phyloP scores from a whole-genome alignment of 2,113 vertebrate genomes.

The Pteronura brasiliensis region DNA sequence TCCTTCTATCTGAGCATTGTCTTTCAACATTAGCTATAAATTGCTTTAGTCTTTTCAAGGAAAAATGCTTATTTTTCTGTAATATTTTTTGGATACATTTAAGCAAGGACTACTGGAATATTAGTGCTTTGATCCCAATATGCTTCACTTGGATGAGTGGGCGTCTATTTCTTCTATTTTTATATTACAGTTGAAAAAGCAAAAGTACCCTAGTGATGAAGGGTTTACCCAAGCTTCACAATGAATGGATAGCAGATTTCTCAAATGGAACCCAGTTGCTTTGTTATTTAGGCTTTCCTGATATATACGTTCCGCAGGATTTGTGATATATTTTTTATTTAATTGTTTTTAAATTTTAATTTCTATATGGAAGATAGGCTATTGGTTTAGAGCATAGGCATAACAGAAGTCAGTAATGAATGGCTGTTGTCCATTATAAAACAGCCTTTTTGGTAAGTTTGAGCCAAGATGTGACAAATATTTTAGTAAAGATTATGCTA shows the following conservation, averaged over 20 bases:
- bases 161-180: not conserved
- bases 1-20: not conserved
- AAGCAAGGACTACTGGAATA: not conserved
- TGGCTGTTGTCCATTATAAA: conserved; percentile 8
- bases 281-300: not conserved
- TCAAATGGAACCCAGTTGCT: not conserved
- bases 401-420: conserved; percentile 5
- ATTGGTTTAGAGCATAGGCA: not conserved
- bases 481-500: conserved; percentile 31
- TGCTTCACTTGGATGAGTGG: not conserved
- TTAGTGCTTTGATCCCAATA: not conserved
- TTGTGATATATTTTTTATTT: not conserved
- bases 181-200: not conserved
- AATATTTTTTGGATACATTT: not conserved
- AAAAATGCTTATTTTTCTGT: conserved; percentile 20
- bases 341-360: conserved; percentile 6
- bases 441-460: conserved; percentile 25
- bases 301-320: not conserved
- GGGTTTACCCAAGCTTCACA: not conserved
- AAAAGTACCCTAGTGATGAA: not conserved
- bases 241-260: not conserved
- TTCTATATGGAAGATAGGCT: not conserved
- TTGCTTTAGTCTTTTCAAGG: not conserved
- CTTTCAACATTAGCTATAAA: not conserved
- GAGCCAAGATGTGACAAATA: conserved; percentile 40